Base-by-base conservation (phyloP, 1,140 invertebrate species). In the Drosophila sp. region DNA sequence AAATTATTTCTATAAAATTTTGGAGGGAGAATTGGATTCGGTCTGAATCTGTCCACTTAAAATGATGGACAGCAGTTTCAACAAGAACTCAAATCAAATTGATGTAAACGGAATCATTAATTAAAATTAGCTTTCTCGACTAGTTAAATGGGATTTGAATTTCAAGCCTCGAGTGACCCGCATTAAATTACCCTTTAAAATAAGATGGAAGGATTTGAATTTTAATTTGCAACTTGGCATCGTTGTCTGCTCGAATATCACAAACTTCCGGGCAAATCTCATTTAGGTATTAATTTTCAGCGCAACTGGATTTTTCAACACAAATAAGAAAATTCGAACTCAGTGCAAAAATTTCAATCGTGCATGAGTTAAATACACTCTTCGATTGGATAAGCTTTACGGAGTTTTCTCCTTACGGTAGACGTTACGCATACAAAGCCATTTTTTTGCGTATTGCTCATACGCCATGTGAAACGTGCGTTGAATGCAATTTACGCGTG, bases 381-480 rank as follows among this genome's bases (percentile, higher is more conserved):
- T 50, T 65, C 51, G 69, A 64, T 63, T 63, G 51, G 61, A 14
- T 45, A 50, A 36, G 41, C 32, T 21, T 51, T 34, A 53, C 32
- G 58, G 9, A 13, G 45, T 41, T 66, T 53, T 72, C 36, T 38
- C 25, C n/a, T 0, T n/a, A 2, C 9, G n/a, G 13, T 45, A 53
- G 36, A 50, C 57, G 59, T 62, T 16, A 29, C 32, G 50, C 57
- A 62, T 43, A 27, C 32, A n/a, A 53, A 41, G 40, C 27, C 40
- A 61, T 13, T 18, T 67, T 67, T 61, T 61, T 48, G 32, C 46
- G 40, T 46, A 69, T 69, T 62, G 41, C 65, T 69, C 57, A 73
- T 73, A 69, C 71, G 71, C 41, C 46, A 34, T 56, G 57, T 54
- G 25, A 25, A 46, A 72, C 70, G 70, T 72, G 70, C 50, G 34